Conservation (phyloP, 2,888 invertebrate genomes). For the Mesorhabditis belari region DNA sequence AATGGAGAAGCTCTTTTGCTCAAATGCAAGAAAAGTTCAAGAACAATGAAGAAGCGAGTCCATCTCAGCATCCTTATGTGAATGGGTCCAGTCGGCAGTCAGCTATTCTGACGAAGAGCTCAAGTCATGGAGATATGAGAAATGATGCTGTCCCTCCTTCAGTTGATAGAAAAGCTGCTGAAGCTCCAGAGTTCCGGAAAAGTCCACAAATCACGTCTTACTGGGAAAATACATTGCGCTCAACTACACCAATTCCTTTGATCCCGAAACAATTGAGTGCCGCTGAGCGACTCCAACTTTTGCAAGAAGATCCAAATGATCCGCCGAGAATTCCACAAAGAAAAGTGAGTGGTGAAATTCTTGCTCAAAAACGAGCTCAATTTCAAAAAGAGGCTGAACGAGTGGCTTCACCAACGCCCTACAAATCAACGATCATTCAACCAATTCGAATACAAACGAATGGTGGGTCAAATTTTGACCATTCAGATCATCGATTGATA, state of each 20-base stretch:
- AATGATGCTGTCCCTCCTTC: constrained; percentile 17
- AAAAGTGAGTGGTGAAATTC: constrained; percentile 25
- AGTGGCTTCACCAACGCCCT: constrained; percentile 29
- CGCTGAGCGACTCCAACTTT: constrained; percentile 45
- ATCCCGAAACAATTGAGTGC: constrained; percentile 40
- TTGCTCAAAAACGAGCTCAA: constrained; percentile 35
- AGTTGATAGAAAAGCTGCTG: constrained; percentile 22
- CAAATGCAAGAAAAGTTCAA: constrained; percentile 30
- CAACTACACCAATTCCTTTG: constrained; percentile 27
- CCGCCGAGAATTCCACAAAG: constrained; percentile 18
- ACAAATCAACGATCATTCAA: constrained; percentile 41
- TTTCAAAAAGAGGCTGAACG: constrained; percentile 9
- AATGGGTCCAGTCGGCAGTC: constrained; percentile 32
- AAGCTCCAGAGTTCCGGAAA: constrained; percentile 4
- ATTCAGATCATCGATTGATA: constrained; percentile 10
- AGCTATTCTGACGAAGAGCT: constrained; percentile 12
- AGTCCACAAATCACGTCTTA: constrained; percentile 30
- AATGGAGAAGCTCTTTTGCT: constrained; percentile 40
- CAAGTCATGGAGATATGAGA: constrained; percentile 18
- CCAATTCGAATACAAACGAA: background rate
- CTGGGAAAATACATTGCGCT: constrained; percentile 37
- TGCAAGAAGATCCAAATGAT: constrained; percentile 39
- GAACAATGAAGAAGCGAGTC: constrained; percentile 13
- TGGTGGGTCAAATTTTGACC: constrained; percentile 6
- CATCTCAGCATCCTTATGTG: constrained; percentile 11